Base-by-base conservation (phyloP, 2,888 invertebrate genomes). In the Xanthia icteritia region DNA sequence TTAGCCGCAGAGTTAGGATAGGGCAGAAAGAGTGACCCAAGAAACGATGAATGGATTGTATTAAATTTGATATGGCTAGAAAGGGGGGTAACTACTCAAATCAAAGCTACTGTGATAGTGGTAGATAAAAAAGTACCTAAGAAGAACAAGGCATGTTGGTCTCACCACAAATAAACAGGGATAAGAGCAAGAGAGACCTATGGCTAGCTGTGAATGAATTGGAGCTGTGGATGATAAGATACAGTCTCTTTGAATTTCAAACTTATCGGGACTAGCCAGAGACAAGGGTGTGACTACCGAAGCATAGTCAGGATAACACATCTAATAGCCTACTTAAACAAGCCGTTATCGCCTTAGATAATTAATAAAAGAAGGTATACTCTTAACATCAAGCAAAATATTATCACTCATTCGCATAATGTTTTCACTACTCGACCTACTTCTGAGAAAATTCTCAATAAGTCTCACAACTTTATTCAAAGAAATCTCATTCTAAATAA, bases 371-470 rank as follows among this genome's bases (percentile, higher is more conserved):
- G 23, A 58, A 64, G 13, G 36, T 31, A 65, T 72, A n/a, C n/a
- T n/a, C n/a, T n/a, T n/a, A 58, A 58, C 27, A 65, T 42, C 5
- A 31, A 42, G 20, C 27, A 45, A 65, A 81, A 73, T 65, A 65
- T 73, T 79, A 51, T 65, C 31, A 65, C 27, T 17, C 9, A n/a
- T 42, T 17, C 23, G 42, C 61, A 68, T 23, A 23, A 65, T 79
- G n/a, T 58, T 67, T 79, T 61, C 6, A 63, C 1, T 63, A 60
- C 8, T 54, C 64, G 23, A 56, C 23, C 0, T 2, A 20, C 20
- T n/a, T 23, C n/a, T 72, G 80, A 63, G 56, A 81, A 48, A 42
- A 76, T 60, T 82, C 20, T 20, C 23, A 42, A 42, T 20, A 51
- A 0, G 1, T 39, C 8, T 15, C 13, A 20, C 2, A 56, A 39